Percentiles rank a stretch among this genome's conserved stretches.
Evolutionary conservation across 92 coral and sea anemone species (phyloP).

Genomic region (Epizoanthus rinbou): DNA sequence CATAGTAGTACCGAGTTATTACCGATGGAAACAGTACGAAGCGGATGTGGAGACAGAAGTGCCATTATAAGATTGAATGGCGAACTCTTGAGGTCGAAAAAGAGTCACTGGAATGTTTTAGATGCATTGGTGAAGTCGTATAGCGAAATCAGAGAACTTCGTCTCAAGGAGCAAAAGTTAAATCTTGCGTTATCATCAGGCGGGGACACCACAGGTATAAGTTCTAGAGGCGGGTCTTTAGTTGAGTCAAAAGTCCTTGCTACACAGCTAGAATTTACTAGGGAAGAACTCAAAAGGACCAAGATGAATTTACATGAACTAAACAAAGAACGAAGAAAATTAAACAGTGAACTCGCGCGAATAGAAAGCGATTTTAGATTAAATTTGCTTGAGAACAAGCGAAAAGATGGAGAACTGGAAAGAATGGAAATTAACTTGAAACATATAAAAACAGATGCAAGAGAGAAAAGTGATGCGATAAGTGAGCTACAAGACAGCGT

Average conservation of each 20-base stretch:
- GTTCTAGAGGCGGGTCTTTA: background rate
- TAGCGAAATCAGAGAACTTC: slow-evolving; percentile 69
- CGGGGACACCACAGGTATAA: background rate
- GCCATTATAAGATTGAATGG: slow-evolving; percentile 80
- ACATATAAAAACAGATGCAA: slow-evolving; percentile 47
- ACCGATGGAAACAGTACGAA: slow-evolving; percentile 40
- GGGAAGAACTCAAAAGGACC: slow-evolving; percentile 68
- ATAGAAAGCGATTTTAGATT: slow-evolving; percentile 57
- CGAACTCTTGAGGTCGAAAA: slow-evolving; percentile 74
- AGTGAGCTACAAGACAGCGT: slow-evolving; percentile 44
- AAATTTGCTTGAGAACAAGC: slow-evolving; percentile 53
- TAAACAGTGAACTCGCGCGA: slow-evolving; percentile 50
- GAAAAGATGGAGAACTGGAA: slow-evolving; percentile 67
- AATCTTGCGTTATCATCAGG: slow-evolving; percentile 35
- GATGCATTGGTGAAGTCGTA: slow-evolving; percentile 75
- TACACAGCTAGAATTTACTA: slow-evolving; percentile 61
- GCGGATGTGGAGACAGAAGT: slow-evolving; percentile 63
- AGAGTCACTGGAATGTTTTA: slow-evolving; percentile 74
- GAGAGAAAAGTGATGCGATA: slow-evolving; percentile 51
- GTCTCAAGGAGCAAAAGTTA: slow-evolving; percentile 66
- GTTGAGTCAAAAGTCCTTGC: slow-evolving; percentile 26
- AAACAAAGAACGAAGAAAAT: slow-evolving; percentile 63
- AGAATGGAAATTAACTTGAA: slow-evolving; percentile 48
- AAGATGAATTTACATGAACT: slow-evolving; percentile 54
- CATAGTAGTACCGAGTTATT: slow-evolving; percentile 10